phyloP scores from a whole-genome alignment of 2,113 vertebrate genomes.

The Myiopsitta monachus region DNA sequence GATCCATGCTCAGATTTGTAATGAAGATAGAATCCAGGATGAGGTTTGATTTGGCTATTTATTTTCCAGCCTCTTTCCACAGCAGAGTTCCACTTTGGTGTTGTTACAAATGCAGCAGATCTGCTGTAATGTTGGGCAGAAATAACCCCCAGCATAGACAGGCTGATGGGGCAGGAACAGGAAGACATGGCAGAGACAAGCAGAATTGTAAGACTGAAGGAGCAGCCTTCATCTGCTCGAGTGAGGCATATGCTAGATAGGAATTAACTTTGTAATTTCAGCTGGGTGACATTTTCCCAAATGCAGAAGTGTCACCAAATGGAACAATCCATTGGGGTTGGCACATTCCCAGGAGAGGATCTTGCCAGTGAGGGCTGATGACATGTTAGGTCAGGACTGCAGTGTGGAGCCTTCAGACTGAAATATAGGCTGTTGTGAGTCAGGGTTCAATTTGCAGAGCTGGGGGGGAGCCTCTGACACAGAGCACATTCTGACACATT shows the following conservation, averaged over 20 bases:
- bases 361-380: neutral
- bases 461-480: neutral
- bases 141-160: neutral
- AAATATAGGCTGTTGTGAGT: neutral
- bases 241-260: neutral
- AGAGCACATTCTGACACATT: neutral
- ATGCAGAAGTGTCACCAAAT: neutral
- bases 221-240: neutral
- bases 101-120: neutral
- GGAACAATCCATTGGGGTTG: accelerated
- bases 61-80: neutral
- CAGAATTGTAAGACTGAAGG: neutral
- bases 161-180: neutral
- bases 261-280: neutral
- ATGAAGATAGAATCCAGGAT: neutral
- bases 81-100: neutral
- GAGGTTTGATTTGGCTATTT: neutral
- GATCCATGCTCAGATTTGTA: neutral
- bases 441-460: neutral
- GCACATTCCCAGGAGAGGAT: neutral
- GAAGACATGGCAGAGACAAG: neutral
- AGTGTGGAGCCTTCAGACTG: neutral
- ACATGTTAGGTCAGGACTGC: neutral
- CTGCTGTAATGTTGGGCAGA: neutral
- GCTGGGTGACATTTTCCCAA: neutral